Conservation (phyloP, 2,888 invertebrate species). For the Xanthia togata region DNA sequence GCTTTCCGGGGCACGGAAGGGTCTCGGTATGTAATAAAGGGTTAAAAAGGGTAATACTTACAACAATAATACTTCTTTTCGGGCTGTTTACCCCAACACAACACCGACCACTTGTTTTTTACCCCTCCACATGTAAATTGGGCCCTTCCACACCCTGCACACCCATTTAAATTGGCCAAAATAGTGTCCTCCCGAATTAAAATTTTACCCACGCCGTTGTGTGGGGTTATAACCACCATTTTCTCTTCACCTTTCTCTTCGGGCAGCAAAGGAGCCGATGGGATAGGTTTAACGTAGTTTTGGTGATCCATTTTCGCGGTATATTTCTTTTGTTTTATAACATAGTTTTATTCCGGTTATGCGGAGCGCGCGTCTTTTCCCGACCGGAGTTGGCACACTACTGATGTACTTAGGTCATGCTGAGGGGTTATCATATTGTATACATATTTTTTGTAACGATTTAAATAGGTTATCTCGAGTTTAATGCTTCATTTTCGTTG, state of each 20-base stretch:
- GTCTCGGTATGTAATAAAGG: background rate
- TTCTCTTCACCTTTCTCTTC: constrained; percentile 73
- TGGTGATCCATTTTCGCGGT: constrained; percentile 71
- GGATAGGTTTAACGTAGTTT: constrained; percentile 69
- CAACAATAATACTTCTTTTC: constrained; percentile 84
- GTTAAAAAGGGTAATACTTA: constrained; percentile 72
- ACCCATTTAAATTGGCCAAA: constrained; percentile 80
- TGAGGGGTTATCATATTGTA: constrained; percentile 52
- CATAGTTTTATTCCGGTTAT: constrained; percentile 42
- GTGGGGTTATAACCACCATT: constrained; percentile 72
- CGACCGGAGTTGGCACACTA: constrained; percentile 9
- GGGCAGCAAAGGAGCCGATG: constrained; percentile 73
- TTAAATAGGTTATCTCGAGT: constrained; percentile 67
- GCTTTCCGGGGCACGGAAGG: background rate
- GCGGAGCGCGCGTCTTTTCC: constrained; percentile 34
- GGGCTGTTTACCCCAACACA: constrained; percentile 85
- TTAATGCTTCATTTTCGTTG: constrained; percentile 34
- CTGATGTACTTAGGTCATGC: constrained; percentile 50
- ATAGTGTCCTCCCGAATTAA: constrained; percentile 86
- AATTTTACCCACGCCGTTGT: constrained; percentile 77
- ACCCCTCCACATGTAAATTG: constrained; percentile 83
- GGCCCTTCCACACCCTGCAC: constrained; percentile 81
- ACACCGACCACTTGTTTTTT: constrained; percentile 82
- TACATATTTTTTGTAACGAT: constrained; percentile 57
- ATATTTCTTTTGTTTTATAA: constrained; percentile 18